A percentile compares a stretch with the other conserved stretches of the same genome.
Evolutionary conservation across 2,113 vertebrate species (phyloP).

Genomic region (Tyto alba): DNA sequence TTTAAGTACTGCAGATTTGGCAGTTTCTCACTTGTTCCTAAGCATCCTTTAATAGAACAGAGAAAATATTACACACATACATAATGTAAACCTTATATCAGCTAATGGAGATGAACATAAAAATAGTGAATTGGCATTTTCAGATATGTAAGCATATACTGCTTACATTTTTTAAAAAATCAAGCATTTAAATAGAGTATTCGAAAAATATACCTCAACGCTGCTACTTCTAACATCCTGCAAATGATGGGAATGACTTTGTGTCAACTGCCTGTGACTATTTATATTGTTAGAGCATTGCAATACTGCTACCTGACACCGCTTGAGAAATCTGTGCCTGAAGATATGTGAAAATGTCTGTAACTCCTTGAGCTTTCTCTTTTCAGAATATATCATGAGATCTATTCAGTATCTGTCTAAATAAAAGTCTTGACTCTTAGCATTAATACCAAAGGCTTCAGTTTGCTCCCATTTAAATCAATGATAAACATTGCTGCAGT

Average conservation of each 20-base stretch:
- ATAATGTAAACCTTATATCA: not conserved
- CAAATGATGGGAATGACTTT: not conserved
- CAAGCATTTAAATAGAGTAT: not conserved
- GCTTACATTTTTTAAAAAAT: not conserved
- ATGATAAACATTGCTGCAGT: not conserved
- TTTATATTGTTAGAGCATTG: not conserved
- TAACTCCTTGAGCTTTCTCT: not conserved
- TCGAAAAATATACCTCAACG: not conserved
- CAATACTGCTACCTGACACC: not conserved
- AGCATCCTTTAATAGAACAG: not conserved
- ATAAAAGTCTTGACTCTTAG: not conserved
- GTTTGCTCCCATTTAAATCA: not conserved
- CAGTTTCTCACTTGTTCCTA: not conserved
- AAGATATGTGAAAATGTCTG: not conserved
- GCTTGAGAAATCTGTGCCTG: not conserved
- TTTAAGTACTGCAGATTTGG: not conserved
- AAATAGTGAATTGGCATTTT: not conserved
- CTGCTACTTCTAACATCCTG: not conserved
- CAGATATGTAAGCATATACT: not conserved
- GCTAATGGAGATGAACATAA: not conserved
- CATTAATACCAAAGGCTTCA: not conserved
- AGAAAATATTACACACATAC: not conserved
- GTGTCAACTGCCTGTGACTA: not conserved
- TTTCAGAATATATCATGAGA: not conserved
- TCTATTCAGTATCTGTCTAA: not conserved